Conservation (phyloP, 92 coral and sea anemone genomes). For the Porites evermanni region DNA sequence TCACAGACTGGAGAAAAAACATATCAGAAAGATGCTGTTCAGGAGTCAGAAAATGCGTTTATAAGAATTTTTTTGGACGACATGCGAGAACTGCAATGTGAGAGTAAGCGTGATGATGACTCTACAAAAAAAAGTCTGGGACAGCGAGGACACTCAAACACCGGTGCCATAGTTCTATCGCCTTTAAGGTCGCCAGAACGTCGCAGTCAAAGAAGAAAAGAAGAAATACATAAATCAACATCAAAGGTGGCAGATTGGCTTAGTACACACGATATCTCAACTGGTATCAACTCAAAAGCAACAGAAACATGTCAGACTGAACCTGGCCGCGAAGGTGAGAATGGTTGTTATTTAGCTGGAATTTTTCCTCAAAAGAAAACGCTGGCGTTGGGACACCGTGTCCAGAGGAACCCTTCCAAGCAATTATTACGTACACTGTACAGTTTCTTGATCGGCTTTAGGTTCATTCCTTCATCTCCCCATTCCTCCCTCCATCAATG, state of each 20-base stretch:
- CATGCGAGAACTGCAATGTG: slow-evolving; percentile 2
- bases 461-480: too few relatives aligned
- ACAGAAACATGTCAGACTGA: background rate
- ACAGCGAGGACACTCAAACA: background rate
- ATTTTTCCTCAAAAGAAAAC: too few relatives aligned
- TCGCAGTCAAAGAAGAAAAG: slow-evolving; percentile 5
- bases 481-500: too few relatives aligned
- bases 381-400: too few relatives aligned
- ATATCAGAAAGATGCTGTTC: background rate
- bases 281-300: background rate
- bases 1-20: too few relatives aligned
- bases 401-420: too few relatives aligned
- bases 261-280: background rate
- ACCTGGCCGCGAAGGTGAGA: background rate
- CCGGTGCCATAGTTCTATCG: background rate
- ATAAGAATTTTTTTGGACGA: background rate
- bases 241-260: slow-evolving; percentile 39
- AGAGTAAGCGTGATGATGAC: background rate
- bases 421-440: too few relatives aligned
- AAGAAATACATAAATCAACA: slow-evolving; percentile 18
- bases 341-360: slow-evolving; percentile 10
- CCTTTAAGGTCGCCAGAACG: slow-evolving; percentile 12
- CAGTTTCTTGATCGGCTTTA: too few relatives aligned
- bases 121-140: background rate
- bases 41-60: background rate